Percentiles rank a stretch among this genome's conserved stretches.
These are phyloP conservation scores for Sceloporus undulatus DNA, from an alignment of 2,113 vertebrate genomes.

Conservation along the genomic window DNA sequence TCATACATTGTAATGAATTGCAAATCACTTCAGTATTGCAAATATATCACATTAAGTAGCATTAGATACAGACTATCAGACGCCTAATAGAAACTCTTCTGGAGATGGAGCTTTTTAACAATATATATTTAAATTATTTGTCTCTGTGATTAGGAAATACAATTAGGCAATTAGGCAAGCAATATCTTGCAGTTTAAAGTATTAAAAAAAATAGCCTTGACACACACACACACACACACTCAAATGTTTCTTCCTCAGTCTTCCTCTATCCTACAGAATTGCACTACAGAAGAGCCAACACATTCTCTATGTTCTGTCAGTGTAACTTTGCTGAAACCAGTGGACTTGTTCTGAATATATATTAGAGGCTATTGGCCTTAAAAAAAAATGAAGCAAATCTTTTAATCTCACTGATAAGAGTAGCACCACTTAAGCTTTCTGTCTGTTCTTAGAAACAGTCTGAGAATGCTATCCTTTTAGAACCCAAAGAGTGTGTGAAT, in stretches of 20 bases:
- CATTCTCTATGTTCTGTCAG: slow-evolving; percentile 9
- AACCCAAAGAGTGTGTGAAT: slow-evolving; percentile 69
- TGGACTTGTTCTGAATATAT: neutral
- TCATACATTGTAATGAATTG: slow-evolving; percentile 28
- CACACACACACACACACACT: neutral
- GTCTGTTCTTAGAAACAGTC: slow-evolving; percentile 48
- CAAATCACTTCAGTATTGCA: slow-evolving; percentile 23
- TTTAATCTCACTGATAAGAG: slow-evolving; percentile 55
- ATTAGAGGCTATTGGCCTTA: neutral
- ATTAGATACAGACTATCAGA: slow-evolving; percentile 33
- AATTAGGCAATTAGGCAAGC: slow-evolving; percentile 26
- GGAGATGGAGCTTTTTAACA: slow-evolving; percentile 35
- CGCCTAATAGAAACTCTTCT: slow-evolving; percentile 33
- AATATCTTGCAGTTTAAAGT: slow-evolving; percentile 37
- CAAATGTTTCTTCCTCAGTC: slow-evolving; percentile 13
- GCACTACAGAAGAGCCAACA: neutral
- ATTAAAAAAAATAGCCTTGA: slow-evolving; percentile 15
- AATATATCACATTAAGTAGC: slow-evolving; percentile 38
- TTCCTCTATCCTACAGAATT: slow-evolving; percentile 4
- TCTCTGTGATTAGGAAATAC: slow-evolving; percentile 26
- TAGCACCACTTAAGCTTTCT: slow-evolving; percentile 39
- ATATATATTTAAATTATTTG: slow-evolving; percentile 3
- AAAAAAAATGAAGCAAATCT: neutral
- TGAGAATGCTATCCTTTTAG: slow-evolving; percentile 61
- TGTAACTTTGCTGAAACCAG: slow-evolving; percentile 36